phyloP scores from a whole-genome alignment of 2,888 invertebrate species.

The Eurytoma californica region DNA sequence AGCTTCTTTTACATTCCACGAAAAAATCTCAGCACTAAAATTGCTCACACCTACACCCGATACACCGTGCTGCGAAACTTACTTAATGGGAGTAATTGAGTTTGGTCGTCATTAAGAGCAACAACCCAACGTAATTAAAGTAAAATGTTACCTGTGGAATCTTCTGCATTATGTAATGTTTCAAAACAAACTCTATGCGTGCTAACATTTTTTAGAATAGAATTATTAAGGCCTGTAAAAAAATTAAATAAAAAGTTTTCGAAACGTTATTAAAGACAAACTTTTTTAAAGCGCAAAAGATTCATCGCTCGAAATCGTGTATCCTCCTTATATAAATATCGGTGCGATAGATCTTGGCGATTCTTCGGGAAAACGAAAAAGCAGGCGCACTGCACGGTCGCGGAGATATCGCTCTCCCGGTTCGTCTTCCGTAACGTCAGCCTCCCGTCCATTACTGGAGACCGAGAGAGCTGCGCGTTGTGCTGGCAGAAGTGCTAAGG shows the following conservation, averaged over 20 bases:
- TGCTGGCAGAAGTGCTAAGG: neutral
- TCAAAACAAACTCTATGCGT: neutral
- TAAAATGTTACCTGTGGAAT: conserved; percentile 12
- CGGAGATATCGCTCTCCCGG: neutral
- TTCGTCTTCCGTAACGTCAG: conserved; percentile 12
- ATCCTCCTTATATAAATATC: conserved; percentile 32
- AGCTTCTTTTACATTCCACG: neutral
- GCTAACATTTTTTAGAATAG: neutral
- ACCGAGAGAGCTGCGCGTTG: neutral
- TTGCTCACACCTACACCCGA: conserved; percentile 9
- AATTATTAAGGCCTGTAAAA: neutral
- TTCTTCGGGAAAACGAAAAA: conserved; percentile 15
- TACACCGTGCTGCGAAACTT: neutral
- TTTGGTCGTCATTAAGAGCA: conserved; percentile 32
- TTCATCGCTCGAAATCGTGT: conserved; percentile 27
- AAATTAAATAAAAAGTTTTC: too few relatives aligned
- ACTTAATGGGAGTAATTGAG: conserved; percentile 32
- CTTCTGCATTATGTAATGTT: neutral
- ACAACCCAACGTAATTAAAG: conserved; percentile 32
- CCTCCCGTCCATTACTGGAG: conserved; percentile 38
- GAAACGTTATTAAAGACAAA: neutral
- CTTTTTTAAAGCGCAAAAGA: neutral
- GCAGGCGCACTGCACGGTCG: neutral
- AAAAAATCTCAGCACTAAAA: conserved; percentile 2
- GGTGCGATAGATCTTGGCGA: conserved; percentile 24